These are phyloP conservation scores for cat (Felis catus) DNA, from an alignment of 2,113 vertebrate species.

Conservation along the genomic window F.catus_Fca126_mat1.0 CM031413.1:112404501-112405000, in stretches of 20 bases:
- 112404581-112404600: neutral
- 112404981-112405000: no score
- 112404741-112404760: neutral
- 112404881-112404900: no score
- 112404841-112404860: no score
- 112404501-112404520: neutral
- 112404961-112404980: no score
- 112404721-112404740: neutral
- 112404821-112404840: no score
- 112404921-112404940: no score
- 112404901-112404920: no score
- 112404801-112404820: no score
- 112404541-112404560: neutral
- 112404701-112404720: neutral
- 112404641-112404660: neutral
- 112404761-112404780: neutral
- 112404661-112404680: neutral
- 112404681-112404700: neutral
- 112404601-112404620: neutral
- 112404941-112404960: no score
- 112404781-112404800: no score
- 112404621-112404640: neutral
- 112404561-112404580: neutral
- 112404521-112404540: neutral
- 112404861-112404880: no score